Base-by-base conservation (phyloP, 2,797 vertebrate species). In the Tarsius wallacei region DNA sequence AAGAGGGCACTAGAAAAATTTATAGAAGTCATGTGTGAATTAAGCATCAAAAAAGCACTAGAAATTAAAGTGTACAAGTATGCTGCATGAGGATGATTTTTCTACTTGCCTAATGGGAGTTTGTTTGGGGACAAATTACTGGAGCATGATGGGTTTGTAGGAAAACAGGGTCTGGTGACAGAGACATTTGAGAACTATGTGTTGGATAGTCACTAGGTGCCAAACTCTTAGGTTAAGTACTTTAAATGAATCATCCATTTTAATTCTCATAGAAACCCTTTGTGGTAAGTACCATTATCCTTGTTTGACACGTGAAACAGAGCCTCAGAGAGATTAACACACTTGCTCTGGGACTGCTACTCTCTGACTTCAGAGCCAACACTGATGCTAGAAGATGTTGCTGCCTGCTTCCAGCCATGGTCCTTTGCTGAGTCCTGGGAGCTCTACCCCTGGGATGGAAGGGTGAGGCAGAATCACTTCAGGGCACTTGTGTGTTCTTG, bases 191-290 rank as follows among this genome's bases (percentile, higher is more conserved):
- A 87, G 31, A 83, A 57, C 19, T 8, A 16, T 8, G 26, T 14
- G 12, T 61, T 80, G n/a, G 12, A 0, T n/a, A 31, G 12, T 55
- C 21, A 42, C 49, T 8, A 3, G 55, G 49, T 81, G 55, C 66
- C 73, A n/a, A 73, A 64, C 47, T 21, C 61, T 42, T 24, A 3
- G 33, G 59, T 15, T 59, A 76, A 42, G 11, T 9, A 47, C 77
- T 86, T 83, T 66, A 61, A 84, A 55, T 42, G 55, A 86, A 93
- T 95, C 21, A 24, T 22, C 19, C 47, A 31, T 57, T 76, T 90
- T 81, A 42, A 73, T 63, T 84, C 70, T 90, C 26, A 51, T 73
- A 28, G 84, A 71, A 53, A 49, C 9, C 16, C 22, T 66, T 57
- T 73, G 55, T 36, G 11, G 13, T 78, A 33, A 88, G n/a, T 70